Conservation (phyloP, 2,888 invertebrate species). For the Zeuzera pyrina region DNA sequence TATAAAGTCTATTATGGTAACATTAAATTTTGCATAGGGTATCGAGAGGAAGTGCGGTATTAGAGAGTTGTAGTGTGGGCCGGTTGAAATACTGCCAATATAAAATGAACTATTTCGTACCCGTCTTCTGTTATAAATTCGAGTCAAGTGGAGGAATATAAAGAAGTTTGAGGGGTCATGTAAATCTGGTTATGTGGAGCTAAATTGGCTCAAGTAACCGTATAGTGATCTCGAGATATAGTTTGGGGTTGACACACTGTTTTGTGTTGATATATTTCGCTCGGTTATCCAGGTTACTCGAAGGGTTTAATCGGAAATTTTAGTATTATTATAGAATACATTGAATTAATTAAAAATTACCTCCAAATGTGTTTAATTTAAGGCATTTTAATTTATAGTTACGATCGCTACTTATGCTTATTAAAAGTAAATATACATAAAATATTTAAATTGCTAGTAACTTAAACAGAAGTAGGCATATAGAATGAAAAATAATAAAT, state of each 20-base stretch:
- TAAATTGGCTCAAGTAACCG: conserved; percentile 68
- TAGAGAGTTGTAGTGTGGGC: conserved; percentile 51
- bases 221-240: conserved; percentile 45
- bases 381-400: no score
- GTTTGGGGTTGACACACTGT: conserved; percentile 37
- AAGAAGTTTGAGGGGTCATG: conserved; percentile 32
- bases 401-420: no score
- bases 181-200: conserved; percentile 34
- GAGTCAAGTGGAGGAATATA: conserved; percentile 20
- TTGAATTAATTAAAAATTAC: no score
- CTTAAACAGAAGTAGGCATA: no score
- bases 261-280: no score
- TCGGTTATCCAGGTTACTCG: no score
- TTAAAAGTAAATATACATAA: no score
- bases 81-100: conserved; percentile 38
- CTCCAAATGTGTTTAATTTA: no score
- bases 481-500: no score
- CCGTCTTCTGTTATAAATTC: conserved; percentile 24
- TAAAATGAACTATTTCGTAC: conserved; percentile 32
- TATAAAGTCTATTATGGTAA: conserved; percentile 31
- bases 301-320: no score
- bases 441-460: no score
- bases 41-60: conserved; percentile 63
- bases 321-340: no score
- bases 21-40: conserved; percentile 35